Evolutionary conservation across 1,140 invertebrate genomes (phyloP), one percentile per base, ranked within the genome.

Genomic region (Pseudoatta argentina): DNA sequence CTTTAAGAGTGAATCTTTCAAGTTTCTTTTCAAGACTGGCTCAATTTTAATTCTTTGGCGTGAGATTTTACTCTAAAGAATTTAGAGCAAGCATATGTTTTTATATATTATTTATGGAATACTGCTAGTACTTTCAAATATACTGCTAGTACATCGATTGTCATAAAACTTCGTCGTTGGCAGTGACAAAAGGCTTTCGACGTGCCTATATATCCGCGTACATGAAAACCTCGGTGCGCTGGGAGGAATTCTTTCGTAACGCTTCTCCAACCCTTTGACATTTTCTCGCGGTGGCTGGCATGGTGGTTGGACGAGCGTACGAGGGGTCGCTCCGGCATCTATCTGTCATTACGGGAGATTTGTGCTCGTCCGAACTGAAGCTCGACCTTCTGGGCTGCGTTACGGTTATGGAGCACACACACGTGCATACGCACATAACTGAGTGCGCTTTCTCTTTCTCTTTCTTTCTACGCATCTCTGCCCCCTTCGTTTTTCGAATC

Each of bases 341-440:
- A 92, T 93, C 90, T 91, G 93, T 90, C 89, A 91, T 93, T 92
- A 92, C 86, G 83, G 86, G 72, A 92, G 90, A 93, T 93, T 91
- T 93, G 92, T 92, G 90, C 85, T 82, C 88, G 90, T 90, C 79
- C 82, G 77, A 91, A 82, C 87, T 79, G 79, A 88, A 91, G 88
- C 57, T 78, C 85, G 91, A 91, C 90, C 89, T 93, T 93, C 89
- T 91, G 89, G 86, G 86, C 81, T 69, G 59, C 81, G 89, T 93
- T 93, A 94, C 85, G 91, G 89, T 94, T 93, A 93, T 93, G 89
- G 89, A 89, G 88, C 59, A 79, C 75, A 69, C 66, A 24, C 39
- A 69, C 12, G n/a, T n/a, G 21, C 21, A 0, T 39, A 39, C 18
- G 7, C 7, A n/a, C 16, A 12, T 66, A 44, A n/a, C 18, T 24